phyloP scores from a whole-genome alignment of 2,888 invertebrate species.

The Agapetus fuscipes region DNA sequence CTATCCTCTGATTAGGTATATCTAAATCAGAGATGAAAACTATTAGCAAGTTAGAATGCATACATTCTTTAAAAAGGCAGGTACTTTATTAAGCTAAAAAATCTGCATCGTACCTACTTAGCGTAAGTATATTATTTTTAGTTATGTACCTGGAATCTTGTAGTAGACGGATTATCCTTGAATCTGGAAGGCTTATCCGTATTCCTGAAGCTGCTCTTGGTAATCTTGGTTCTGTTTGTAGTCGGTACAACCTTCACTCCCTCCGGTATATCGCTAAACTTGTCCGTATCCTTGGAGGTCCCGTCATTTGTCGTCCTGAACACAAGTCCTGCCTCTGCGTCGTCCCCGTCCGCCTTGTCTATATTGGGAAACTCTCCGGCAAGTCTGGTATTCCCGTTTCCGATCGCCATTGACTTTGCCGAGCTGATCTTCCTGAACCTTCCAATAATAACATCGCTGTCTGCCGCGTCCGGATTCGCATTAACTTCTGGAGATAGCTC shows the following conservation, averaged over 20 bases:
- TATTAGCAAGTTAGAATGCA: too few species aligned
- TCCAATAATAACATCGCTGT: conserved; percentile 38
- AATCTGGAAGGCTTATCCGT: conserved; percentile 52
- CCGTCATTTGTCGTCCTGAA: conserved; percentile 32
- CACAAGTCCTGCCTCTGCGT: conserved; percentile 35
- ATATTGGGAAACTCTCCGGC: conserved; percentile 25
- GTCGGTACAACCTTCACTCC: conserved; percentile 28
- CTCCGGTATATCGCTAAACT: conserved; percentile 27
- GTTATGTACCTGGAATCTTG: conserved; percentile 51
- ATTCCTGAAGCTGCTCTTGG: conserved; percentile 55
- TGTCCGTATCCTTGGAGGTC: conserved; percentile 26
- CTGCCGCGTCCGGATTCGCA: conserved; percentile 8
- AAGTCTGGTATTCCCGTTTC: conserved; percentile 41
- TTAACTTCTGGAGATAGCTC: conserved; percentile 6
- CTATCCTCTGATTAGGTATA: not conserved
- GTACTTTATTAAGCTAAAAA: too few species aligned
- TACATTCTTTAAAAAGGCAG: too few species aligned
- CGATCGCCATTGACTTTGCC: conserved; percentile 45
- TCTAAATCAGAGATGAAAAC: not conserved
- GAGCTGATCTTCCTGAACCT: conserved; percentile 44
- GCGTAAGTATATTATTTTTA: too few species aligned
- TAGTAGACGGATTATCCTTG: conserved; percentile 49
- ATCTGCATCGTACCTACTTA: not conserved
- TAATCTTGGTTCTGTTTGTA: conserved; percentile 25
- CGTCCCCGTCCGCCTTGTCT: conserved; percentile 28